Base-by-base conservation (phyloP, 2,888 invertebrate species). In the Calliphora vomitoria region DNA sequence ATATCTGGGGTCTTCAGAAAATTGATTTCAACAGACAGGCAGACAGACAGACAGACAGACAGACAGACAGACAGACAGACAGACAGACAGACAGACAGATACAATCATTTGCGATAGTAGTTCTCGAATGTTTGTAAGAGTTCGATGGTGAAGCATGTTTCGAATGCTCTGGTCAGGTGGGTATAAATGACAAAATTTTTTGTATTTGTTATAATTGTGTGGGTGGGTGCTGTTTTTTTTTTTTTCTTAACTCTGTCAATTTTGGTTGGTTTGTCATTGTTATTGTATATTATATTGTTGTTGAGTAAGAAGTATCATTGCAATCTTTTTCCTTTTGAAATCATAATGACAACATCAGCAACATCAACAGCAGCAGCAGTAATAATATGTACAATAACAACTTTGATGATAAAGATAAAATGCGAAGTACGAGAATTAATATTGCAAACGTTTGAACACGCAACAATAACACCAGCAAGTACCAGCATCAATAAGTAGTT, bases 271-370 rank as follows among this genome's bases (percentile, higher is more conserved):
- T 25, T 58, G 25, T 15, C 72, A 44, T 41, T 41, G 8, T 15
- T 25, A n/a, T n/a, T n/a, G n/a, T n/a, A 20, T 72, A n/a, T 38
- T 38, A 38, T 66, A 66, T 66, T 66, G 11, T 8, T 74, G 60
- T 25, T 60, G 31, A 41, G 13, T 15, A 41, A 18, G 31, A 15
- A 41, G 47, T 44, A 60, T 74, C 10, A 74, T 60, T 60, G 60
- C 60, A 74, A 47, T 41, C 1, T 60, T 74, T 74, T 74, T 74
- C 31, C n/a, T 44, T 74, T 74, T 60, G 13, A 58, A 60, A 74
- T 47, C 47, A 74, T 60, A 74, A 74, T 47, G 41, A 44, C 60
- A 60, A 60, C 60, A 60, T 31, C 58, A 25, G 31, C 31, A 60
- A 13, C 62, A 35, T 6, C 35, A 62, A 62, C 62, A 62, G 35